phyloP scores from a whole-genome alignment of 1,140 invertebrate species.

The Neodiprion virginianus region DNA sequence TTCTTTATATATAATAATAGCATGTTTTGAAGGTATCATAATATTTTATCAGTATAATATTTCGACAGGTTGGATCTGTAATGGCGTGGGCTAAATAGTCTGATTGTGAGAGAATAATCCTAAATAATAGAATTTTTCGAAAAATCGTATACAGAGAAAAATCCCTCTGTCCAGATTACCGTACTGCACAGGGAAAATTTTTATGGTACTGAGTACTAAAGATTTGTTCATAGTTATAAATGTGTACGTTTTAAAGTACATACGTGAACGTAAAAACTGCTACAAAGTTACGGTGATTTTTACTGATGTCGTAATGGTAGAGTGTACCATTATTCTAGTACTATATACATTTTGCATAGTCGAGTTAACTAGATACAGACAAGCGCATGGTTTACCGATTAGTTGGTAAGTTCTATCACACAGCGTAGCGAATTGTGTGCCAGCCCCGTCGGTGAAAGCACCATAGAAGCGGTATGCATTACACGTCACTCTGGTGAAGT shows the following conservation, averaged over 20 bases:
- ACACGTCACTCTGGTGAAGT: neutral
- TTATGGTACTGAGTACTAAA: neutral
- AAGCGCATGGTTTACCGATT: neutral
- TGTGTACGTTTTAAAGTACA: neutral
- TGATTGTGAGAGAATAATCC: too few relatives aligned
- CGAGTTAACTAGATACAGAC: neutral
- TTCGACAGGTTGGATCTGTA: too few relatives aligned
- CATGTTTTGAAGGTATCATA: too few relatives aligned
- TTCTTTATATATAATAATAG: too few relatives aligned
- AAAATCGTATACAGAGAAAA: too few relatives aligned
- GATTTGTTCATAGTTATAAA: neutral
- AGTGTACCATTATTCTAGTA: neutral
- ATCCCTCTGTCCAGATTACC: too few relatives aligned
- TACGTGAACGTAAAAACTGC: neutral
- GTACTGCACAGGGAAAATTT: too few relatives aligned
- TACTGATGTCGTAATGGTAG: neutral
- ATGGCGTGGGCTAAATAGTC: too few relatives aligned
- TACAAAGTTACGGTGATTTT: slow-evolving; percentile 3
- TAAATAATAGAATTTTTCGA: too few relatives aligned
- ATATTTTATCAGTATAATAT: too few relatives aligned
- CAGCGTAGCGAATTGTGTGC: too few relatives aligned
- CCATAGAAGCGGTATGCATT: neutral
- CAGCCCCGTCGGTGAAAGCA: neutral
- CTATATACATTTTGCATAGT: neutral
- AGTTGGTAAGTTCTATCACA: too few relatives aligned